A percentile compares a stretch with the other conserved stretches of the same genome.
Evolutionary conservation across 2,113 vertebrate genomes (phyloP).

Genomic region (Delphinus delphis): DNA sequence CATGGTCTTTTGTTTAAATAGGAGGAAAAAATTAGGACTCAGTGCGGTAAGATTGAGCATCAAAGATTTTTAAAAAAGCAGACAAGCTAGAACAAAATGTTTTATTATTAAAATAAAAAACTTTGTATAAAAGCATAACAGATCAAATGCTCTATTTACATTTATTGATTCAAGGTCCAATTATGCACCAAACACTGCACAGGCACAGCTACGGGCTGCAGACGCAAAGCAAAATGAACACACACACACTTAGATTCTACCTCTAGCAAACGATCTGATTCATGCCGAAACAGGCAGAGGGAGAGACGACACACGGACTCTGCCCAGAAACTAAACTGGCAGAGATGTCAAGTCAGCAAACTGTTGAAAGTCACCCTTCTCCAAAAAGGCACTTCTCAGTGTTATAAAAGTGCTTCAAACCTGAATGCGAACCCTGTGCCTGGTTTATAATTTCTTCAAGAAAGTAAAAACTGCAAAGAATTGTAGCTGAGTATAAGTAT

Average conservation of each 20-base stretch:
- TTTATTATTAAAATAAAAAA: conserved; percentile 85
- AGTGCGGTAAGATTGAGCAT: background rate
- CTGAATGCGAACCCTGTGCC: background rate
- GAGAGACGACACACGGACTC: background rate
- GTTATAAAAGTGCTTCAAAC: conserved; percentile 59
- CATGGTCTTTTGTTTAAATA: conserved; percentile 5
- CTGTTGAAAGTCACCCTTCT: background rate
- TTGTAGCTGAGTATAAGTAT: background rate
- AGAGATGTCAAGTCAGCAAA: background rate
- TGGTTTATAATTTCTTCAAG: background rate
- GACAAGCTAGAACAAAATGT: conserved; percentile 59
- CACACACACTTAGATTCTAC: background rate
- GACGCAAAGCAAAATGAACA: background rate
- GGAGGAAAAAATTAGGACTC: background rate
- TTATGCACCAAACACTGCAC: background rate
- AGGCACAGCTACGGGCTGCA: background rate
- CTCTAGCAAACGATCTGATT: background rate
- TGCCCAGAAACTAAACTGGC: background rate
- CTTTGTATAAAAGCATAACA: conserved; percentile 76
- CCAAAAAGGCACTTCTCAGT: conserved; percentile 55
- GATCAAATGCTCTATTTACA: conserved; percentile 76
- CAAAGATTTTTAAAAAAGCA: background rate
- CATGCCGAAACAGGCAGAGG: background rate
- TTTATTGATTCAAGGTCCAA: conserved; percentile 6
- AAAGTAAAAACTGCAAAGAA: conserved; percentile 33